phyloP scores from a whole-genome alignment of 2,888 invertebrate genomes.

The Norana najaformis region DNA sequence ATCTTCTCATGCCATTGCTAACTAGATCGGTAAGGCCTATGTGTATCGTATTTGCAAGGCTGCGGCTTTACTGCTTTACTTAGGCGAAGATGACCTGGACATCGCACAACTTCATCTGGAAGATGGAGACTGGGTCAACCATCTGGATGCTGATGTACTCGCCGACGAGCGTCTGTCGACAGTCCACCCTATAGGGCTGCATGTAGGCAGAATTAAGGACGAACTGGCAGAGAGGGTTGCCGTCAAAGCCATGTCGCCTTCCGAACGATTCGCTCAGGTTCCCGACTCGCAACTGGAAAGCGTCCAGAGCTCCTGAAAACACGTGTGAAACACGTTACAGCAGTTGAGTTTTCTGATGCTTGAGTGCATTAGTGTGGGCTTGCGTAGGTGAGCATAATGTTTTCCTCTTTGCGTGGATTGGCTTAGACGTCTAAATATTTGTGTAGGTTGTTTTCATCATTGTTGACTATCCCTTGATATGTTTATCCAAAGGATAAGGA shows the following conservation, averaged over 20 bases:
- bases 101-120: constrained; percentile 27
- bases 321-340: not conserved
- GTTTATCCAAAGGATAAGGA: no score
- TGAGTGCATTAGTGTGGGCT: no score
- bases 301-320: not conserved
- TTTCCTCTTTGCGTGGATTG: no score
- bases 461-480: no score
- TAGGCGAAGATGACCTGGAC: not conserved
- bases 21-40: not conserved
- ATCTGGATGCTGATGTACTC: constrained; percentile 32
- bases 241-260: constrained; percentile 20
- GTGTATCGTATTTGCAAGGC: not conserved
- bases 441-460: no score
- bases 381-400: no score
- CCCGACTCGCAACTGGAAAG: constrained; percentile 30
- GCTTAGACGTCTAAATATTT: no score
- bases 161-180: constrained; percentile 18
- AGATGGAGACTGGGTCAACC: constrained; percentile 30
- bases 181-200: not conserved
- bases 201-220: not conserved
- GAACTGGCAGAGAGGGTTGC: constrained; percentile 29
- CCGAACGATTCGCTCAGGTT: constrained; percentile 22
- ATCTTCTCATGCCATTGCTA: not conserved
- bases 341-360: not conserved
- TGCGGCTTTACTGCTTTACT: not conserved